phyloP scores from a whole-genome alignment of 23 tunicate species.

The Trididemnum miniatum region DNA sequence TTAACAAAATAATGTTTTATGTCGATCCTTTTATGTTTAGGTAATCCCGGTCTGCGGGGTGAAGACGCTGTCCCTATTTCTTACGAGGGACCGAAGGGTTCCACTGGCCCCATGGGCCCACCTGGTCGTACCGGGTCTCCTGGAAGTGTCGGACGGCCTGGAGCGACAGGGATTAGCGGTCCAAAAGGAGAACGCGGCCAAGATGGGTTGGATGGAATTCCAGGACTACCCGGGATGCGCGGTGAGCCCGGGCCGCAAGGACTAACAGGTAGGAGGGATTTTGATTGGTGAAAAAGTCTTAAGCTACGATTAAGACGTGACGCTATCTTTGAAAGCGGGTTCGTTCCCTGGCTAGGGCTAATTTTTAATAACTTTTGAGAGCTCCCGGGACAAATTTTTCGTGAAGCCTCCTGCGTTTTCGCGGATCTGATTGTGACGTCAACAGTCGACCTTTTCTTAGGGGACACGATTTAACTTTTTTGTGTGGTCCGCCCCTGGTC shows the following conservation, averaged over 20 bases:
- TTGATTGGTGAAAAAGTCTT: too few relatives aligned
- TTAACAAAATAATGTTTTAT: too few relatives aligned
- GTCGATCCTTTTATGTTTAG: not conserved
- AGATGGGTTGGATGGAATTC: constrained; percentile 63
- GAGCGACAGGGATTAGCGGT: constrained; percentile 46
- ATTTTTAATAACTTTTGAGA: too few relatives aligned
- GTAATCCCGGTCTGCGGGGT: constrained; percentile 45
- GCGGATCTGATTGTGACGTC: too few relatives aligned
- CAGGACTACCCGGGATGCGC: constrained; percentile 72
- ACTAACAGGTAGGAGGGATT: constrained; percentile 76
- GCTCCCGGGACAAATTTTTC: too few relatives aligned
- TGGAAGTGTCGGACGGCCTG: constrained; percentile 43
- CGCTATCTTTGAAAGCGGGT: too few relatives aligned
- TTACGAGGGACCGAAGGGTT: constrained; percentile 37
- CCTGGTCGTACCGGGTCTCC: constrained; percentile 51
- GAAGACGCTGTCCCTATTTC: constrained; percentile 58
- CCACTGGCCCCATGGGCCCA: constrained; percentile 25
- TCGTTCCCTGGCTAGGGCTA: too few relatives aligned
- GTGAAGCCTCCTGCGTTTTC: too few relatives aligned
- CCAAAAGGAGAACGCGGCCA: constrained; percentile 57
- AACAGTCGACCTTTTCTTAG: too few relatives aligned
- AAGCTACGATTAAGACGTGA: too few relatives aligned
- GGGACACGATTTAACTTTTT: too few relatives aligned
- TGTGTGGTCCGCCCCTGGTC: too few relatives aligned
- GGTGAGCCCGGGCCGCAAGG: constrained; percentile 93